Base-by-base conservation (phyloP, 2,113 vertebrate genomes). In the Gorsachius goisagi region DNA sequence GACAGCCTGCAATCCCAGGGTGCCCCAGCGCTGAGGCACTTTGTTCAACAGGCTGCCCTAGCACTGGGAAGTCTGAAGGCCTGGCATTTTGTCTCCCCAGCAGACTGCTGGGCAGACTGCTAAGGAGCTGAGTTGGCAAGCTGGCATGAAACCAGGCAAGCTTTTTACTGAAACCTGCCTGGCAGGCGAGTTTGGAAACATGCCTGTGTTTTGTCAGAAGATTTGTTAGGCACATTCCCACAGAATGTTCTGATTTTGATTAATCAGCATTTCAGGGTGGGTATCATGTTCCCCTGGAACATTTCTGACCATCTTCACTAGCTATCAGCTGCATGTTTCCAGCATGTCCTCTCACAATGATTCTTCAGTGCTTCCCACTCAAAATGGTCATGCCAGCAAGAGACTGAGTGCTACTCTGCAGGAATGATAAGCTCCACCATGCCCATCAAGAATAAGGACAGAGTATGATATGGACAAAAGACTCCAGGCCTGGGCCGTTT, bases 171-270 rank as follows among this genome's bases (percentile, higher is more conserved):
- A 95, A 97, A 96, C 89, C 86, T 95, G 86, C 73, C 79, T 92
- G 80, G 76, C 72, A 96, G 60, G 72, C 6, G 0, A 88, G n/a
- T 81, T 88, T 96, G 87, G 80, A 89, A 87, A 76, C 27, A 11
- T 85, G 87, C 80, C 89, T 53, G 30, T 96, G 60, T 95, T 96
- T 95, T 97, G 60, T 89, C 64, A 94, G 82, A 79, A 83, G 93
- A 49, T 87, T 93, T 75, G 68, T 92, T 94, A 68, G 84, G 78
- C 73, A 52, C 68, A 87, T 91, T 92, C 83, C 44, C 68, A 82
- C 60, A 91, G 63, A 90, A 89, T 28, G 15, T 84, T 95, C 77
- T 78, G 75, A 88, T 88, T 97, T 91, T 90, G 68, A 71, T 90
- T 92, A 87, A 72, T 80, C 73, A 68, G 66, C 17, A 5, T 68